Conservation (phyloP, 2,797 vertebrate genomes). For the Tapirus indicus region DNA sequence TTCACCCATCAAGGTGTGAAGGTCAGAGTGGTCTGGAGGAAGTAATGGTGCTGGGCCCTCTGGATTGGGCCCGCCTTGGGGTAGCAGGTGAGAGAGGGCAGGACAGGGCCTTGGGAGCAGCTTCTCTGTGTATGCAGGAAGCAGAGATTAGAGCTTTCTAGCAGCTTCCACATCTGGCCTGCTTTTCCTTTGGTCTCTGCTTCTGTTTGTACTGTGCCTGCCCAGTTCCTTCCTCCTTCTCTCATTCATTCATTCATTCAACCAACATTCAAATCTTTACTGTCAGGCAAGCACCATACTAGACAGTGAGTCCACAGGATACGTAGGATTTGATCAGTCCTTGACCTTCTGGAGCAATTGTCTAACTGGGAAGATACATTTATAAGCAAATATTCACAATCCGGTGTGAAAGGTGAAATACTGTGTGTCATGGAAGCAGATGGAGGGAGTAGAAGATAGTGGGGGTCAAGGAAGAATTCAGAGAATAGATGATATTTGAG, state of each 20-base stretch:
- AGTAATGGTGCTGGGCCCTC: background rate
- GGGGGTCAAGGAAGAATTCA: background rate
- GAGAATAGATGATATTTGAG: background rate
- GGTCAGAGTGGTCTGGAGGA: background rate
- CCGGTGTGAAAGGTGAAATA: background rate
- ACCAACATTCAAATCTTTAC: background rate
- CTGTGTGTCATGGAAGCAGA: background rate
- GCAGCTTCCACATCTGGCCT: background rate
- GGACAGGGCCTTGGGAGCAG: background rate
- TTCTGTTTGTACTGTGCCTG: background rate
- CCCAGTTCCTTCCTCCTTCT: background rate
- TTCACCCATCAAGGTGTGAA: background rate
- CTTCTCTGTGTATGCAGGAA: background rate
- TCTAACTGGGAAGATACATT: background rate
- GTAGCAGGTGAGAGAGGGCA: background rate
- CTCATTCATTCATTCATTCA: background rate
- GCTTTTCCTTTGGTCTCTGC: conserved; percentile 23
- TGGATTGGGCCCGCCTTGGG: background rate
- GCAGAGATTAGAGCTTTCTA: background rate
- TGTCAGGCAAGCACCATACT: background rate
- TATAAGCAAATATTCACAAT: background rate
- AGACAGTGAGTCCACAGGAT: background rate
- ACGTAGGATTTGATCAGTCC: background rate
- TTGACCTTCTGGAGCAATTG: background rate
- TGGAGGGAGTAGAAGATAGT: background rate